A percentile compares a stretch with the other conserved stretches of the same genome.
phyloP scores from a whole-genome alignment of 2,797 vertebrate genomes.

The Danio albolineatus region DNA sequence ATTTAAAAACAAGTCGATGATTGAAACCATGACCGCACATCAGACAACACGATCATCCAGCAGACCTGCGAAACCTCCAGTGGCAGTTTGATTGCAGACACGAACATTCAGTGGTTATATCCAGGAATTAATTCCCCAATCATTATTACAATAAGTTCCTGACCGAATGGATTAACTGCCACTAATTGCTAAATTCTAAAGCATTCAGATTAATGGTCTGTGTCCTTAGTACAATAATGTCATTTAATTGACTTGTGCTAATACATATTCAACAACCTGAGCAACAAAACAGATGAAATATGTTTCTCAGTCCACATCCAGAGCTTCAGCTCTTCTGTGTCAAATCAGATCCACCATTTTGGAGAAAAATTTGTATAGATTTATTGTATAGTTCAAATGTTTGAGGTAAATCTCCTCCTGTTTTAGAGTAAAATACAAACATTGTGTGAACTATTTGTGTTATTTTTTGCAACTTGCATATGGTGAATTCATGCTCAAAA shows the following conservation, averaged over 20 bases:
- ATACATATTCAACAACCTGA: slow-evolving; percentile 32
- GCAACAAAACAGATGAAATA: not conserved
- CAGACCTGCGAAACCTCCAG: slow-evolving; percentile 22
- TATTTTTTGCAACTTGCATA: no score
- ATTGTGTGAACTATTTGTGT: not conserved
- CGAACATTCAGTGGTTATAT: not conserved
- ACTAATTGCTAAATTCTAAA: slow-evolving; percentile 33
- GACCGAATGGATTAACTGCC: slow-evolving; percentile 11
- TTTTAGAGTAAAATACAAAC: not conserved
- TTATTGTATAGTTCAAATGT: not conserved
- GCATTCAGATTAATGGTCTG: slow-evolving; percentile 24
- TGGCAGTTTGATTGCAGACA: not conserved
- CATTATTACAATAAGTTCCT: slow-evolving; percentile 1
- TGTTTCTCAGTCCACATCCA: not conserved
- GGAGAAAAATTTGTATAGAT: not conserved
- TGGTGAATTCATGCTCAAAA: not conserved
- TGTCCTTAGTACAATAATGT: slow-evolving; percentile 13
- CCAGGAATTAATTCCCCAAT: slow-evolving; percentile 20
- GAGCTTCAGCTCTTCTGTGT: not conserved
- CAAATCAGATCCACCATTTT: not conserved
- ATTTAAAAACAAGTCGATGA: slow-evolving; percentile 20
- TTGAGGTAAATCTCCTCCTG: not conserved
- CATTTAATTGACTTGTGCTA: slow-evolving; percentile 33
- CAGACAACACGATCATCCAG: not conserved
- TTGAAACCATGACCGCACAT: not conserved